phyloP scores from a whole-genome alignment of 2,888 invertebrate species.

The Cephus pulcher region DNA sequence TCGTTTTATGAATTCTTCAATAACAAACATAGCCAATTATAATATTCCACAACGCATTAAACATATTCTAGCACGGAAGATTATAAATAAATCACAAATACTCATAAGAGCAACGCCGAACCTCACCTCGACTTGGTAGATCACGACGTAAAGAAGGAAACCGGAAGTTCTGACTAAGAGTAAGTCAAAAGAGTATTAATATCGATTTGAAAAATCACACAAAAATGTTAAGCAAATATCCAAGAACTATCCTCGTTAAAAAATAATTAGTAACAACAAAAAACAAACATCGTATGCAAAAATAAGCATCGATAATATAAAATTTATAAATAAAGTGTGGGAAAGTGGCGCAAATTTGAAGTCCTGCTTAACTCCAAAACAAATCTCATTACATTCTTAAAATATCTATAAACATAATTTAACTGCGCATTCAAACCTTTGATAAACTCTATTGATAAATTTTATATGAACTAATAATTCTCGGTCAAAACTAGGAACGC shows the following conservation, averaged over 20 bases:
- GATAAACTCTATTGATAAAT: not conserved
- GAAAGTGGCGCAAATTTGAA: not conserved
- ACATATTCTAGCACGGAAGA: not conserved
- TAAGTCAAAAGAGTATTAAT: not conserved
- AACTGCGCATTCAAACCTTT: not conserved
- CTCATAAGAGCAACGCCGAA: not conserved
- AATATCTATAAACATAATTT: not conserved
- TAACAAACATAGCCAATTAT: not conserved
- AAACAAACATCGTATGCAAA: not conserved
- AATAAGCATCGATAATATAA: not conserved
- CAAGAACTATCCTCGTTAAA: not conserved
- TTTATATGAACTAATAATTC: not conserved
- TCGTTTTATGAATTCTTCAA: not conserved
- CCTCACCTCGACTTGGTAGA: conserved; percentile 16
- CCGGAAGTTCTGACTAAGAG: conserved; percentile 8
- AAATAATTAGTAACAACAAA: not conserved
- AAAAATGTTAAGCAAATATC: not conserved
- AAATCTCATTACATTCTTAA: not conserved
- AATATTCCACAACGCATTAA: not conserved
- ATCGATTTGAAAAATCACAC: not conserved
- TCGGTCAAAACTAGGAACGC: not conserved
- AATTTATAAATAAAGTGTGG: not conserved
- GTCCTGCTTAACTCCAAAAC: not conserved
- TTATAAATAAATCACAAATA: not conserved
- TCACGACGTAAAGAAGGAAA: conserved; percentile 21